phyloP scores from a whole-genome alignment of 2,888 invertebrate species.

The Caenorhabditis sulstoni region DNA sequence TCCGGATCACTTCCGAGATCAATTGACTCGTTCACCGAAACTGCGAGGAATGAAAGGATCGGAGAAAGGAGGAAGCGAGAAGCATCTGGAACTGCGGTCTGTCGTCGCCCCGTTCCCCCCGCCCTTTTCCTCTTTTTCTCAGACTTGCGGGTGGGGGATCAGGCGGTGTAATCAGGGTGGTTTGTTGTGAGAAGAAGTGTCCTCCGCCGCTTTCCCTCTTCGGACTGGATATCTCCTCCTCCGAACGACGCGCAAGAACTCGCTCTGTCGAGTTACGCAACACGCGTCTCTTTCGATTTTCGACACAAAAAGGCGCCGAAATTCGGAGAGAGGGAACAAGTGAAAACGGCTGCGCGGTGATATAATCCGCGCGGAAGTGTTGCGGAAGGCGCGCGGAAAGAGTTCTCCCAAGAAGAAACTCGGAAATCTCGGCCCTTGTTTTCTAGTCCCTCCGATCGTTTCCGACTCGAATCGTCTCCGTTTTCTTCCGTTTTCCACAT shows the following conservation, averaged over 20 bases:
- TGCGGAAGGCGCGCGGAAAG: no score
- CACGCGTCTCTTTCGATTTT: conserved; percentile 32
- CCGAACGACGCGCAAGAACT: not conserved
- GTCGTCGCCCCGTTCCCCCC: conserved; percentile 5
- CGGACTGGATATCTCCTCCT: conserved; percentile 25
- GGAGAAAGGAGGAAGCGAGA: not conserved
- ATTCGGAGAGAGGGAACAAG: conserved; percentile 21
- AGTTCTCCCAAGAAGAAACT: no score
- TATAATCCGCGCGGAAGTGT: conserved; percentile 3
- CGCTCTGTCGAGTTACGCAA: conserved; percentile 34
- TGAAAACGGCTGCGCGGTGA: conserved; percentile 26
- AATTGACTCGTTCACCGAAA: no score
- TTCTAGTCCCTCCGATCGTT: conserved; percentile 1
- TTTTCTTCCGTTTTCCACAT: conserved; percentile 3
- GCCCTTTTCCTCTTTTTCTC: no score
- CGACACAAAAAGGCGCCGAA: conserved; percentile 22
- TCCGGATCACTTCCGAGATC: no score
- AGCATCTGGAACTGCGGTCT: not conserved
- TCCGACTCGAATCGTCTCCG: not conserved
- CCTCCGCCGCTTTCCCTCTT: conserved; percentile 27
- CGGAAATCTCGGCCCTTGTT: not conserved
- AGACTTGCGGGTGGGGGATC: no score
- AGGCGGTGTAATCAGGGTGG: conserved; percentile 21
- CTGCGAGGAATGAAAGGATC: no score
- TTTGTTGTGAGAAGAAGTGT: conserved; percentile 7